Evolutionary conservation across 2,888 invertebrate genomes (phyloP), one percentile per base, ranked within the genome.

Genomic region (Allolobophora icterica): DNA sequence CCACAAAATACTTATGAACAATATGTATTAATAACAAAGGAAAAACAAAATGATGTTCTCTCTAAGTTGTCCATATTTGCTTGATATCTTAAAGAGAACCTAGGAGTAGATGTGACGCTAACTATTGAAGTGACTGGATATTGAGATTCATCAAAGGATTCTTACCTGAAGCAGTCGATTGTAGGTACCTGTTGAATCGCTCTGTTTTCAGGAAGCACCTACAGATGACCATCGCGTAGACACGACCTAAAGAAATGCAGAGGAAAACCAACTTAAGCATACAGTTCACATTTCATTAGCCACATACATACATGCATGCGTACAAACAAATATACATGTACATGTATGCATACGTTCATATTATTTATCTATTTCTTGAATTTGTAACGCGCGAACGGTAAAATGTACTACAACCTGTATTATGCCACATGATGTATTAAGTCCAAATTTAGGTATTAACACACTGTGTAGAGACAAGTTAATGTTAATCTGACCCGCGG

Each of bases 141-240:
- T 6, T 6, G 52, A n/a, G n/a, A 8, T n/a, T 71, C n/a, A n/a
- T 71, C 8, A 71, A n/a, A 52, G 3, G 8, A 19, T 5, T 24
- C 34, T 33, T 35, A 87, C 87, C 87, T 30, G 87, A 87, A 19
- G 87, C 87, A 2, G 34, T 87, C 24, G 87, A 87, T 87, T 38
- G 87, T n/a, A 87, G 87, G 24, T 87, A 87, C 6, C 87, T 17
- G 38, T 38, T 87, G 87, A 87, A 30, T 38, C 87, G 87, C 5
- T 87, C 87, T 21, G 87, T 24, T 34, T 38, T 87, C 35, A 87
- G 35, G 87, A 87, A 87, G 30, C 87, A 87, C 19, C 87, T 17
- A 33, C 87, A 87, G 34, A 87, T 17, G 35, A 87, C 87, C 87
- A 87, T 35, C 17, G 87, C 87, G 87, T 87, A 87, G 35, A 87